Conservation (phyloP, 2,113 vertebrate genomes). For the Prionailurus bengalensis region DNA sequence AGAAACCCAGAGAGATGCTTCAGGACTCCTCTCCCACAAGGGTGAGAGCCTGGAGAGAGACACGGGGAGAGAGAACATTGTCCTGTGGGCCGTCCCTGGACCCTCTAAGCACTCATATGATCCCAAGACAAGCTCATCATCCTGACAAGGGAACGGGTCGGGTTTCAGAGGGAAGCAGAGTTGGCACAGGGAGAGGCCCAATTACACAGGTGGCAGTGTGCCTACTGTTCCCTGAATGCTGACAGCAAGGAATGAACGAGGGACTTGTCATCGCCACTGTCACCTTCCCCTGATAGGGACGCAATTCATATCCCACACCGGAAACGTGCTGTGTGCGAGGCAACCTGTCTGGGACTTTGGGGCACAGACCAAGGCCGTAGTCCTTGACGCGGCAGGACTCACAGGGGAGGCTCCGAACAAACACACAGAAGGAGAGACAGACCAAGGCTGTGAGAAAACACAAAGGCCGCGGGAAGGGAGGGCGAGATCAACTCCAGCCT, state of each 20-base stretch:
- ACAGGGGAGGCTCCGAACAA: background rate
- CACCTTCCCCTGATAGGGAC: background rate
- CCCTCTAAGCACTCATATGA: background rate
- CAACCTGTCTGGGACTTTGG: background rate
- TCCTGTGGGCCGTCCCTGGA: background rate
- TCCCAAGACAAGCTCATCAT: background rate
- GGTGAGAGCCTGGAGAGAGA: background rate
- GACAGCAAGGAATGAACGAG: background rate
- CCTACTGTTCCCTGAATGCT: background rate
- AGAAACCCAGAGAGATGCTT: background rate
- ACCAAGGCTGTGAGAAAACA: background rate
- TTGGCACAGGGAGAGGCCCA: background rate
- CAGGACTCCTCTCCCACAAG: background rate
- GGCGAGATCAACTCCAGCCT: background rate
- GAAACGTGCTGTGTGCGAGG: background rate
- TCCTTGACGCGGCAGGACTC: background rate
- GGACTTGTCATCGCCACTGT: background rate
- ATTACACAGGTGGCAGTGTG: rapidly evolving
- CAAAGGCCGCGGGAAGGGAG: background rate
- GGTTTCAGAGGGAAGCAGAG: background rate
- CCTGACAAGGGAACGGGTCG: background rate
- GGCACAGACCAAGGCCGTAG: background rate
- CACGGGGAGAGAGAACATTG: rapidly evolving
- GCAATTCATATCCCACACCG: background rate
- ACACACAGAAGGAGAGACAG: background rate